Percentiles rank a stretch among this genome's conserved stretches.
phyloP scores from a whole-genome alignment of 2,113 vertebrate species.

The Protobothrops mucrosquamatus region DNA sequence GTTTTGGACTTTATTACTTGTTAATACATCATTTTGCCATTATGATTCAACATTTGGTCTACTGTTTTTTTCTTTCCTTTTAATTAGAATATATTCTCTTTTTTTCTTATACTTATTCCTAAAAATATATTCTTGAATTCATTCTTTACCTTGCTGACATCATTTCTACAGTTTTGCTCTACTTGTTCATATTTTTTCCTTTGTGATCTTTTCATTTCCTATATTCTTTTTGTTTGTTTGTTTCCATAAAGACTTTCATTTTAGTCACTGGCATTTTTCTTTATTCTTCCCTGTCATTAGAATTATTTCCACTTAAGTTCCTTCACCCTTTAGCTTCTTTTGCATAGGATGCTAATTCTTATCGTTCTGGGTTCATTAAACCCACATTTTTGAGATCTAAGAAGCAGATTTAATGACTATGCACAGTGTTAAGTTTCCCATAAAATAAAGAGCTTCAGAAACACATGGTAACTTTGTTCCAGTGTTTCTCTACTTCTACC shows the following conservation, averaged over 20 bases:
- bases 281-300: neutral
- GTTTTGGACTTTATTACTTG: neutral
- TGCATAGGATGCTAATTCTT: neutral
- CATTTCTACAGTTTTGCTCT: neutral
- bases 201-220: neutral
- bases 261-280: neutral
- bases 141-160: neutral
- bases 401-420: neutral
- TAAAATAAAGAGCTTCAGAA: neutral
- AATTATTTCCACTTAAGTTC: neutral
- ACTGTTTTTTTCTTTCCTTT: neutral
- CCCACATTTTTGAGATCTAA: neutral
- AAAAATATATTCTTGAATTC: neutral
- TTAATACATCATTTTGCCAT: neutral
- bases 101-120: neutral
- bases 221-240: neutral
- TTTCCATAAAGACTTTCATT: neutral
- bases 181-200: neutral
- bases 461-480: neutral
- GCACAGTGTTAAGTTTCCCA: neutral
- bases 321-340: neutral
- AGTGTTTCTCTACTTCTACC: neutral
- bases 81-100: neutral
- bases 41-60: neutral
- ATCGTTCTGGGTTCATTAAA: neutral